Evolutionary conservation across 2,888 invertebrate species (phyloP), one percentile per base, ranked within the genome.

Genomic region (Globia sparganii): DNA sequence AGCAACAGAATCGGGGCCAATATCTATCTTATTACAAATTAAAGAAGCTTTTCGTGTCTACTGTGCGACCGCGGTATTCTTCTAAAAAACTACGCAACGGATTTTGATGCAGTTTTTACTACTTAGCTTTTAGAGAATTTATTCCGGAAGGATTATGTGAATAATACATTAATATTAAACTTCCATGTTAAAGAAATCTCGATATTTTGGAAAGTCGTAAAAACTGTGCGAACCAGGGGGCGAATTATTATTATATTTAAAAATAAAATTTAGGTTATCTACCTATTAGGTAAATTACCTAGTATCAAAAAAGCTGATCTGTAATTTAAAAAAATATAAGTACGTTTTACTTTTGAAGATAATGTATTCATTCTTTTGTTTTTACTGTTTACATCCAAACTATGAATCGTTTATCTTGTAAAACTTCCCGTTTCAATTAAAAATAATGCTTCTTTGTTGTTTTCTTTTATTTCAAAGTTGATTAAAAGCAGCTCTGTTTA

Each of bases 381-480:
- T 76, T 28, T 62, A 59, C 53, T 69, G 56, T 80, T 80, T 80
- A 72, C 72, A 62, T 59, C 59, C 37, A 15, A 80, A 56, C 53
- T 53, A 53, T 46, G n/a, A 71, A 78, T 62, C 67, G 69, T 84
- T 77, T 80, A 80, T 66, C 69, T 53, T 59, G 21, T 61, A 49
- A 21, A 73, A 37, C 59, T 68, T 78, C 64, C 61, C 40, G 66
- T 72, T 84, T 68, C 72, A 66, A 59, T 84, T 69, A 69, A 69
- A 62, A 75, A 75, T 75, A 69, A 69, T 37, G 61, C 56, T 59
- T 72, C 81, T 67, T 85, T 85, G 72, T 81, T 70, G 37, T 82
- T 78, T 9, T 53, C 40, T 84, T 73, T 75, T 68, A 76, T 75
- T 84, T 76, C 67, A 68, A 71, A 68, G 62, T 76, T 61, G 75